Base-by-base conservation (phyloP, 2,888 invertebrate genomes). In the Apantesis nais region DNA sequence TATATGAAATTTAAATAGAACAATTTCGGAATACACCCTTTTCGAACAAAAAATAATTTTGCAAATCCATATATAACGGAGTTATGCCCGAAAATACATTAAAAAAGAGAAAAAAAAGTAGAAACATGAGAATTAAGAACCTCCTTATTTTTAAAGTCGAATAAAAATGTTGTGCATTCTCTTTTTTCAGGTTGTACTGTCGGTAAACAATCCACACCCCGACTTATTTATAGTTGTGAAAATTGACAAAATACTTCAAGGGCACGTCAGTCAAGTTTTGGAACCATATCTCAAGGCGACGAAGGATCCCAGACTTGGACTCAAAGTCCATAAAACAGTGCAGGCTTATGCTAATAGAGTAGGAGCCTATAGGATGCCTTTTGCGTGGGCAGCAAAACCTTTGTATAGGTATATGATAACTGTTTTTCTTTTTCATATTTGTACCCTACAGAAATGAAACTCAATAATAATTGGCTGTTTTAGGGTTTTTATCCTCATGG, bases 371-470 rank as follows among this genome's bases (percentile, higher is more conserved):
- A 96, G 98, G 76, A 99, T 99, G 98, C 99, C 99, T 1, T 99
- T 99, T 90, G 99, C 98, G n/a, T 99, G 99, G 99, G 97, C 98
- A 31, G 99, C 98, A 0, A 97, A 98, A 81, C 98, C 98, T 41
- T 93, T 99, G 68, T 98, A 98, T 92, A 96, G 80, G 88, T 87
- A 78, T 44, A 25, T 58, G 19, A 37, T 48, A 52, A 22, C 19
- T 65, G 29, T n/a, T n/a, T n/a, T 52, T 52, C 9, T 16, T 31
- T 62, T 67, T 22, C 11, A 41, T 11, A 41, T 14, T 14, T 41
- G 41, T 41, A 3, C 41, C 16, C 14, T 41, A 41, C 16, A 41
- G 41, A 14, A 41, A 14, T 41, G 41, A 41, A 14, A 3, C 9
- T 1, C 8, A 8, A 39, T 39, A 39, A 39, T 11, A 39, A 9